These are phyloP conservation scores for Catocala nupta DNA, from an alignment of 2,888 invertebrate genomes.

Conservation along the genomic window DNA sequence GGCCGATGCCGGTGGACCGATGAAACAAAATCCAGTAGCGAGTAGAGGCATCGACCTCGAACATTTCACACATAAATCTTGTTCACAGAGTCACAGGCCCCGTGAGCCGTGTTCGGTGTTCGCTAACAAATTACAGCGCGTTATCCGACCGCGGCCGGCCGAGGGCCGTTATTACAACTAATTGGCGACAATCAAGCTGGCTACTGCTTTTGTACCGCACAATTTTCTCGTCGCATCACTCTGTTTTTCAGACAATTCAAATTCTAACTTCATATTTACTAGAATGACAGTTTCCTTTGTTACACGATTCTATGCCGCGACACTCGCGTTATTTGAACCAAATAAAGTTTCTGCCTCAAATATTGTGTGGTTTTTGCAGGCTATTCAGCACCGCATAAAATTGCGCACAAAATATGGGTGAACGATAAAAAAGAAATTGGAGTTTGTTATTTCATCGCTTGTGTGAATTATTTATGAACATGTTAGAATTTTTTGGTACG, in stretches of 20 bases:
- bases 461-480: conserved; percentile 24
- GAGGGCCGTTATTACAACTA: conserved; percentile 82
- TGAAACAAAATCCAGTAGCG: conserved; percentile 55
- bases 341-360: too few species aligned
- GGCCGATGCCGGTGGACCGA: conserved; percentile 25
- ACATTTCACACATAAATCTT: conserved; percentile 81
- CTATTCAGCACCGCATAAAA: not conserved
- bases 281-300: conserved; percentile 5
- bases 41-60: conserved; percentile 71
- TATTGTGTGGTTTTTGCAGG: not conserved
- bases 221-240: conserved; percentile 63
- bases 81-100: conserved; percentile 60
- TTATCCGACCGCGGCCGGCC: conserved; percentile 64
- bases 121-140: conserved; percentile 77
- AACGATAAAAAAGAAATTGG: conserved; percentile 19
- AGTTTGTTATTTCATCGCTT: conserved; percentile 21
- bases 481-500: conserved; percentile 23
- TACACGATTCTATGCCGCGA: not conserved
- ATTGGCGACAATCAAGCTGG: conserved; percentile 82
- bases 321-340: too few species aligned
- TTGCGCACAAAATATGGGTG: not conserved
- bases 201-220: conserved; percentile 70
- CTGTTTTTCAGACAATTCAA: conserved; percentile 54
- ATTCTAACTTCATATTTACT: conserved; percentile 31
- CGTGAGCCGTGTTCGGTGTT: conserved; percentile 55